phyloP scores from a whole-genome alignment of 2,888 invertebrate genomes.

The Opisthograptis luteolata region DNA sequence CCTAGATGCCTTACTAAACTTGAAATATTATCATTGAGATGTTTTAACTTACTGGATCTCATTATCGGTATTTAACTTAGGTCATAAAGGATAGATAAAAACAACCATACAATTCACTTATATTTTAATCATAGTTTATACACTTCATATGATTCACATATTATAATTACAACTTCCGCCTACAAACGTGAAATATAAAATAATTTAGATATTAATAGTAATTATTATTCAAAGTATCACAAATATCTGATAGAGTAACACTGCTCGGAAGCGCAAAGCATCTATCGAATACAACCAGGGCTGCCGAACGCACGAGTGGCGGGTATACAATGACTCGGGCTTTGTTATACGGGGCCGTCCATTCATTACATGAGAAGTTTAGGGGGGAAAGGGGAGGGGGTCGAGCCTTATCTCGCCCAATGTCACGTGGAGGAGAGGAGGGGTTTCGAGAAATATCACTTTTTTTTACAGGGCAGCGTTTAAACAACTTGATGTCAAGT shows the following conservation, averaged over 20 bases:
- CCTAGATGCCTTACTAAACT: too few species aligned
- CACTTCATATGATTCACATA: slow-evolving; percentile 72
- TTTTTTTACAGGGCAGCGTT: too few species aligned
- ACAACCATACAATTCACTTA: slow-evolving; percentile 64
- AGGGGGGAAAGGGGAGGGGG: too few species aligned
- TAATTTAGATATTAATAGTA: slow-evolving; percentile 83
- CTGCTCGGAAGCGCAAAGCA: slow-evolving; percentile 77
- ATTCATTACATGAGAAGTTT: too few species aligned
- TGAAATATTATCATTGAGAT: too few species aligned
- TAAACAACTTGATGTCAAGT: too few species aligned
- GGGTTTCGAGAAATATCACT: too few species aligned
- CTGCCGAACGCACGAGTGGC: slow-evolving; percentile 42
- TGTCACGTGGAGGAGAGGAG: too few species aligned
- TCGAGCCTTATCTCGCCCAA: too few species aligned
- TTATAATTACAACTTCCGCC: slow-evolving; percentile 69
- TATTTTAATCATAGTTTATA: slow-evolving; percentile 78
- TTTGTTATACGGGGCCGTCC: too few species aligned
- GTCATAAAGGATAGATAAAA: slow-evolving; percentile 33
- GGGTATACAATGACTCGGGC: slow-evolving; percentile 35
- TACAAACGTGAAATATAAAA: slow-evolving; percentile 83
- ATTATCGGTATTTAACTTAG: too few species aligned
- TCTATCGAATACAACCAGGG: slow-evolving; percentile 59
- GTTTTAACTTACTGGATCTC: too few species aligned
- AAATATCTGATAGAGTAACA: slow-evolving; percentile 80
- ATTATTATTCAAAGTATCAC: slow-evolving; percentile 83